Evolutionary conservation across 2,797 vertebrate species (phyloP).

Genomic region (Sebastes vulpes): DNA sequence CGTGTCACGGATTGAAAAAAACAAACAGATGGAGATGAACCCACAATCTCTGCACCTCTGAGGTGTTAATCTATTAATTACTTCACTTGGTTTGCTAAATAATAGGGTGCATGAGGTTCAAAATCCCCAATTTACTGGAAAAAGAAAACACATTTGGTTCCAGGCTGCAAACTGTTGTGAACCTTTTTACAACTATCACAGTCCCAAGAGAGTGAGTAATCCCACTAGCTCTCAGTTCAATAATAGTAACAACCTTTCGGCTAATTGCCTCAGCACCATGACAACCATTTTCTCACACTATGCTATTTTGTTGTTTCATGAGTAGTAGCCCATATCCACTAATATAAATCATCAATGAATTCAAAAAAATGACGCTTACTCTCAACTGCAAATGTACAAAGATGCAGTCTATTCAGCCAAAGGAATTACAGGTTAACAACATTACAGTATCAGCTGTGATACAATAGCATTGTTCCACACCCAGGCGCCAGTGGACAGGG

Average conservation of each 20-base stretch:
- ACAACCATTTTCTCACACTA: constrained; percentile 36
- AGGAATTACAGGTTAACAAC: neutral
- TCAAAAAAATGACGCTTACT: neutral
- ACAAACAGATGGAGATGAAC: neutral
- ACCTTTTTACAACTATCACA: constrained; percentile 34
- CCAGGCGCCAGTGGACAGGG: neutral
- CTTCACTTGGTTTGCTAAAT: constrained; percentile 14
- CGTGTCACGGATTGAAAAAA: neutral
- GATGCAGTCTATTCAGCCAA: neutral
- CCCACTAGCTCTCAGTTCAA: constrained; percentile 18
- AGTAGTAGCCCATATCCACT: neutral
- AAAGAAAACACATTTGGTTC: neutral
- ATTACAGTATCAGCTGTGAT: neutral
- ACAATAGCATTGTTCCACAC: neutral
- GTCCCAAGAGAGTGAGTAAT: constrained; percentile 32
- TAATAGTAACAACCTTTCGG: constrained; percentile 47
- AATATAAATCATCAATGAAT: neutral
- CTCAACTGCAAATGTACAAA: neutral
- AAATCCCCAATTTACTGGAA: neutral
- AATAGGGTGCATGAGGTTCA: constrained; percentile 3
- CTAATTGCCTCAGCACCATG: constrained; percentile 59
- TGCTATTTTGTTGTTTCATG: constrained; percentile 8
- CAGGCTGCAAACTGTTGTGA: constrained; percentile 26
- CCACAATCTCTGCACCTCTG: neutral
- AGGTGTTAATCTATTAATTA: constrained; percentile 21